phyloP scores from a whole-genome alignment of 2,113 vertebrate species.

The Xerus inauris region DNA sequence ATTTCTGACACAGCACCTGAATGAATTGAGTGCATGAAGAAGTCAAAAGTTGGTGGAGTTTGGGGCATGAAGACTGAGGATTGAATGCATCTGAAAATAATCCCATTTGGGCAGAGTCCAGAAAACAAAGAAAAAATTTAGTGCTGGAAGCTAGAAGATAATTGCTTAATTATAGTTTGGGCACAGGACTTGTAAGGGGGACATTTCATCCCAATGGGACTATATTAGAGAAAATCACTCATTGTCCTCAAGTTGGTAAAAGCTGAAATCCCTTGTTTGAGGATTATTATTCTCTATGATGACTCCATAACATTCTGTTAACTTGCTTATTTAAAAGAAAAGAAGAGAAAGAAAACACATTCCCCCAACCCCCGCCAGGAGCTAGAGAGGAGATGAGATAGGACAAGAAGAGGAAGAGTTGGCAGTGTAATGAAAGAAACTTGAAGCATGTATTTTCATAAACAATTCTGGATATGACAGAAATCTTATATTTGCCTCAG shows the following conservation, averaged over 20 bases:
- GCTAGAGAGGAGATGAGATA: background rate
- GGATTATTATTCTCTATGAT: constrained; percentile 23
- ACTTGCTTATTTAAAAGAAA: background rate
- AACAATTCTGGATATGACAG: background rate
- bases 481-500: background rate
- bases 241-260: constrained; percentile 53
- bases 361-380: background rate
- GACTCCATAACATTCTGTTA: constrained; percentile 39
- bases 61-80: background rate
- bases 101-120: constrained; percentile 44
- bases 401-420: background rate
- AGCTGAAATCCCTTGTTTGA: constrained; percentile 41
- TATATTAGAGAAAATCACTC: constrained; percentile 52
- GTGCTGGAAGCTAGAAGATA: constrained; percentile 56
- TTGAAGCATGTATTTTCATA: background rate
- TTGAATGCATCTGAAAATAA: constrained; percentile 54
- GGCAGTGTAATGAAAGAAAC: background rate
- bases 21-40: background rate
- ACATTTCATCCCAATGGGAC: constrained; percentile 25
- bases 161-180: constrained; percentile 65
- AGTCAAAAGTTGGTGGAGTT: constrained; percentile 36
- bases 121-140: constrained; percentile 26
- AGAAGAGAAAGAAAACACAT: background rate
- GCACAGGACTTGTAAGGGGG: background rate
- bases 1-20: background rate